Percentiles rank a stretch among this genome's conserved stretches.
Conservation (phyloP, 1,140 invertebrate genomes). For the Drosophila setifemur region DNA sequence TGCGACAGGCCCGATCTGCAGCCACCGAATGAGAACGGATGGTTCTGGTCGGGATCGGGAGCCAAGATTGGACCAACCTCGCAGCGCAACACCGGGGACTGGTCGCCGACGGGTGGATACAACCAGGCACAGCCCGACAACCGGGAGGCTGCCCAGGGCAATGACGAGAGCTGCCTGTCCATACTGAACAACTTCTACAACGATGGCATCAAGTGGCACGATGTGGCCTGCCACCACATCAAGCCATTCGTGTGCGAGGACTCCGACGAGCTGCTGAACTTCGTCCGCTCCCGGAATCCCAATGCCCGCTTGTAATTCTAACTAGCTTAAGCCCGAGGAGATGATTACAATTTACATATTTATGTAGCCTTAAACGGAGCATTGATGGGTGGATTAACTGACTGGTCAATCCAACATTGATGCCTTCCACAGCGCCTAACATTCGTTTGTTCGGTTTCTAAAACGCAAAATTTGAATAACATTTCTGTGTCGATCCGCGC, state of each 20-base stretch:
- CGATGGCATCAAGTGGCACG: conserved; percentile 95
- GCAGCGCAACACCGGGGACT: conserved; percentile 93
- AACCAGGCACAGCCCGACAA: conserved; percentile 94
- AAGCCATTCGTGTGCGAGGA: conserved; percentile 97
- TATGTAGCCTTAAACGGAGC: conserved; percentile 74
- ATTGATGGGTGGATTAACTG: conserved; percentile 45
- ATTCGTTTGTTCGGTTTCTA: conserved; percentile 62
- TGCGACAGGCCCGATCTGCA: conserved; percentile 93
- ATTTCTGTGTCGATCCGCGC: conserved; percentile 54
- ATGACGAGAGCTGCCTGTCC: conserved; percentile 94
- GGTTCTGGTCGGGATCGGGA: conserved; percentile 96
- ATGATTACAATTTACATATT: conserved; percentile 59
- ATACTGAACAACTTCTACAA: conserved; percentile 97
- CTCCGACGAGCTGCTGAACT: conserved; percentile 95
- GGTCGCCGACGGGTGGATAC: conserved; percentile 93
- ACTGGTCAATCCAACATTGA: conserved; percentile 44
- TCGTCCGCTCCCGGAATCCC: conserved; percentile 93
- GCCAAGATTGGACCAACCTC: conserved; percentile 94
- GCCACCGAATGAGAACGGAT: conserved; percentile 94
- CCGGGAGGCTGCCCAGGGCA: conserved; percentile 92
- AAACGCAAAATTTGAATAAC: conserved; percentile 63
- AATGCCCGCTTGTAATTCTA: conserved; percentile 89
- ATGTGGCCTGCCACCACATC: conserved; percentile 94
- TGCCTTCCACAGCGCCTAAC: conserved; percentile 48
- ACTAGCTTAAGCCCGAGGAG: conserved; percentile 35